Percentiles rank a stretch among this genome's conserved stretches.
phyloP scores from a whole-genome alignment of 2,888 invertebrate species.

The Leptodirus hochenwartii region DNA sequence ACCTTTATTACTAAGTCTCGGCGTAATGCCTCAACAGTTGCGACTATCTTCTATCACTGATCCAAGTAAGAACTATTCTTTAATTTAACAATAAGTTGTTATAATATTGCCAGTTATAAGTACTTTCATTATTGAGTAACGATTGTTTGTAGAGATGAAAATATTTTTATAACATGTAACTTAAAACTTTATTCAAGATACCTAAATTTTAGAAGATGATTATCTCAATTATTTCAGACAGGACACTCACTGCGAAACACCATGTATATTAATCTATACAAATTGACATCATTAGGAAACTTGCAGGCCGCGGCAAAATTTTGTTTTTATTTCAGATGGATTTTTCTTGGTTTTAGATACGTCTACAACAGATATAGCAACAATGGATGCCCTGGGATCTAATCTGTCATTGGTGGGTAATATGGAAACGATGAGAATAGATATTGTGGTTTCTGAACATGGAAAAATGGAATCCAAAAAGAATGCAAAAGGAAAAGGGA shows the following conservation, averaged over 20 bases:
- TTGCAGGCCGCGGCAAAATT: too few relatives aligned
- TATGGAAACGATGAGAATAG: constrained; percentile 76
- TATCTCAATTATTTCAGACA: too few relatives aligned
- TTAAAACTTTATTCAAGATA: neutral
- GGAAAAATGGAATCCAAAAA: constrained; percentile 37
- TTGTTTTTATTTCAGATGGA: neutral
- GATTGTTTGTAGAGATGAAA: too few relatives aligned
- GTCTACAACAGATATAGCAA: constrained; percentile 35
- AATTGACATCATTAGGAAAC: too few relatives aligned
- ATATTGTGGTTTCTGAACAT: constrained; percentile 86
- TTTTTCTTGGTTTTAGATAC: constrained; percentile 2
- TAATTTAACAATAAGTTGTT: too few relatives aligned
- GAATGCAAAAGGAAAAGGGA: constrained; percentile 29
- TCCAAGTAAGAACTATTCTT: constrained; percentile 21
- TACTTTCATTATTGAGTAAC: too few relatives aligned
- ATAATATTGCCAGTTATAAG: too few relatives aligned
- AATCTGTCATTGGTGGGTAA: constrained; percentile 68
- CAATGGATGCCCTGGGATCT: constrained; percentile 75
- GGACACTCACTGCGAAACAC: too few relatives aligned
- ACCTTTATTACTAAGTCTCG: constrained; percentile 73
- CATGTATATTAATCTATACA: too few relatives aligned
- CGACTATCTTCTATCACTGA: constrained; percentile 27
- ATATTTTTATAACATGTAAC: too few relatives aligned
- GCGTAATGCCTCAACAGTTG: constrained; percentile 81
- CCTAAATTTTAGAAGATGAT: too few relatives aligned